phyloP scores from a whole-genome alignment of 92 coral and sea anemone genomes.

The Phenganax marumi region DNA sequence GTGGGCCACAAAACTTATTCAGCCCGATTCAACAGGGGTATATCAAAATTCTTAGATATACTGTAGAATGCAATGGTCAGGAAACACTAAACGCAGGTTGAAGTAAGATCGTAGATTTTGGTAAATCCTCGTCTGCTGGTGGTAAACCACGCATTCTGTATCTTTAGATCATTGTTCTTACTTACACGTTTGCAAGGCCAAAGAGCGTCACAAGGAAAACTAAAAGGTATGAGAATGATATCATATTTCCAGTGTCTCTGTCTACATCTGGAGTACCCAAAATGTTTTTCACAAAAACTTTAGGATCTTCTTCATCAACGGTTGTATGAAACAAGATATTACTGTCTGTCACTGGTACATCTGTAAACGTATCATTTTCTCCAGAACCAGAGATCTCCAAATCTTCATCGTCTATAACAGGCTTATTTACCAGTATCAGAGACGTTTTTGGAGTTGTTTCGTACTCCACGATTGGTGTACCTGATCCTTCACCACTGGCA shows the following conservation, averaged over 20 bases:
- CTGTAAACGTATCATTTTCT: background rate
- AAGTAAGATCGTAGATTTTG: too few relatives aligned
- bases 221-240: background rate
- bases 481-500: background rate
- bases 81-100: too few relatives aligned
- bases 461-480: constrained; percentile 1
- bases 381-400: constrained; percentile 5
- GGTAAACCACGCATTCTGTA: too few relatives aligned
- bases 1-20: too few relatives aligned
- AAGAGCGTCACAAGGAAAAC: background rate
- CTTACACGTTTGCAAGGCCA: background rate
- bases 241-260: background rate
- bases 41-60: too few relatives aligned
- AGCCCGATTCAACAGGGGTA: too few relatives aligned
- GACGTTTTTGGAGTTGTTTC: background rate
- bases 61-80: too few relatives aligned
- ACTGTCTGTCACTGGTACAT: background rate
- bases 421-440: background rate
- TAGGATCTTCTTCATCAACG: background rate
- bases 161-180: too few relatives aligned
- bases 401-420: constrained; percentile 7
- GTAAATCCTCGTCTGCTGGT: too few relatives aligned
- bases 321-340: background rate
- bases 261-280: background rate
- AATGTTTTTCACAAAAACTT: background rate